These are phyloP conservation scores for Zosterops borbonicus DNA, from an alignment of 2,113 vertebrate species.

Conservation along the genomic window DNA sequence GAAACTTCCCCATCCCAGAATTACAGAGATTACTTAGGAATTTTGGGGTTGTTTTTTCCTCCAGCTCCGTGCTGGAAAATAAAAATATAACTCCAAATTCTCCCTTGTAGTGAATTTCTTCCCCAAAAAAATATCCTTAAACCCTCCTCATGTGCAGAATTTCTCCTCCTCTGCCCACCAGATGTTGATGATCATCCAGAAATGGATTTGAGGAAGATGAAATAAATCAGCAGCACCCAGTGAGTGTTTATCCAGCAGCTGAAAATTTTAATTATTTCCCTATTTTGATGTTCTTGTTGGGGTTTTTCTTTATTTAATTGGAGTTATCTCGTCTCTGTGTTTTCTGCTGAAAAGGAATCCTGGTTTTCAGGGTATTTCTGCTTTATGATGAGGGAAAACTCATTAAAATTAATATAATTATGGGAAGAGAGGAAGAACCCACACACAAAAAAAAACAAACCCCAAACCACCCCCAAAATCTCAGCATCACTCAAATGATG, in stretches of 20 bases:
- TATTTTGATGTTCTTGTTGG: neutral
- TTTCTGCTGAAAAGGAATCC: neutral
- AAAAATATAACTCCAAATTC: neutral
- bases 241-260: neutral
- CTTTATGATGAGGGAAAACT: neutral
- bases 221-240: neutral
- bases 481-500: neutral
- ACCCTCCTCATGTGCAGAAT: accelerated
- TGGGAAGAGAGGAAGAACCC: neutral
- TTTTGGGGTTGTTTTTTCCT: neutral
- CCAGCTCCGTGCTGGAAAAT: neutral
- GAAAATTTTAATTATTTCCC: neutral
- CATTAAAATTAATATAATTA: neutral
- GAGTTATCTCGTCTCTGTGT: neutral
- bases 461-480: neutral
- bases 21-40: neutral
- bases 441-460: neutral
- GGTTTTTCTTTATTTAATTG: neutral
- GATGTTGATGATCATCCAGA: neutral
- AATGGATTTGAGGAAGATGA: neutral
- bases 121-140: accelerated
- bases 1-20: neutral
- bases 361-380: neutral
- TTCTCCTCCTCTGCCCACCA: neutral
- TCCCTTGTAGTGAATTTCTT: neutral